These are phyloP conservation scores for Brachyhypopomus gauderio DNA, from an alignment of 2,113 vertebrate species.

Conservation along the genomic window DNA sequence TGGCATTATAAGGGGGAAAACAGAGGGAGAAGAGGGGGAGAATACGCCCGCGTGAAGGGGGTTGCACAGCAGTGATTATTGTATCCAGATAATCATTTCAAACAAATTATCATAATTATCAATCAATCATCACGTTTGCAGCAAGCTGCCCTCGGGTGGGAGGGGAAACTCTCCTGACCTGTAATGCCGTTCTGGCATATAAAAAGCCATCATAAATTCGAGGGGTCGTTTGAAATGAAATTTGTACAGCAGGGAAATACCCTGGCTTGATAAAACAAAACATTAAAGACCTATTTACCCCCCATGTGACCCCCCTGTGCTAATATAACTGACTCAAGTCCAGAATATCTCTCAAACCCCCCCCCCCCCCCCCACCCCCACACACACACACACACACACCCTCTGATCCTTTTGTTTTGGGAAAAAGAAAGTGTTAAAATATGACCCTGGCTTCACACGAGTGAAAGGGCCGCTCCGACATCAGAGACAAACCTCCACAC, in stretches of 20 bases:
- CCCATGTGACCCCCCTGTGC: not conserved
- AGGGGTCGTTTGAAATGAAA: constrained; percentile 69
- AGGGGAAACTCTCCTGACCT: constrained; percentile 84
- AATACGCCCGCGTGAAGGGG: constrained; percentile 22
- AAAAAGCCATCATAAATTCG: constrained; percentile 84
- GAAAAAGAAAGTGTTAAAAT: constrained; percentile 7
- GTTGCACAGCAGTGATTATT: constrained; percentile 72
- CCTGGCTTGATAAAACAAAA: constrained; percentile 60
- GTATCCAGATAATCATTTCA: constrained; percentile 93
- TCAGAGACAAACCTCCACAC: not conserved
- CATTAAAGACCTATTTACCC: constrained; percentile 49
- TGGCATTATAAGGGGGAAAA: constrained; percentile 56
- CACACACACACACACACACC: no score
- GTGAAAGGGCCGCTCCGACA: not conserved
- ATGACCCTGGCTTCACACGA: not conserved
- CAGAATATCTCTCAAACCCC: not conserved
- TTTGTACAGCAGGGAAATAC: constrained; percentile 69
- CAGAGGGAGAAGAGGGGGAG: constrained; percentile 69
- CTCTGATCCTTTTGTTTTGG: not conserved
- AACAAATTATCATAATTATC: constrained; percentile 97
- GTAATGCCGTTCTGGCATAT: constrained; percentile 79
- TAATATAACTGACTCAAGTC: constrained; percentile 20
- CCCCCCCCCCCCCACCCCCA: no score
- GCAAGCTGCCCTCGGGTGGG: constrained; percentile 65
- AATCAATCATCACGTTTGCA: constrained; percentile 86